Evolutionary conservation across 37 sponge, comb jelly and placozoan genomes (phyloP).

Genomic region (Axinella damicornis): DNA sequence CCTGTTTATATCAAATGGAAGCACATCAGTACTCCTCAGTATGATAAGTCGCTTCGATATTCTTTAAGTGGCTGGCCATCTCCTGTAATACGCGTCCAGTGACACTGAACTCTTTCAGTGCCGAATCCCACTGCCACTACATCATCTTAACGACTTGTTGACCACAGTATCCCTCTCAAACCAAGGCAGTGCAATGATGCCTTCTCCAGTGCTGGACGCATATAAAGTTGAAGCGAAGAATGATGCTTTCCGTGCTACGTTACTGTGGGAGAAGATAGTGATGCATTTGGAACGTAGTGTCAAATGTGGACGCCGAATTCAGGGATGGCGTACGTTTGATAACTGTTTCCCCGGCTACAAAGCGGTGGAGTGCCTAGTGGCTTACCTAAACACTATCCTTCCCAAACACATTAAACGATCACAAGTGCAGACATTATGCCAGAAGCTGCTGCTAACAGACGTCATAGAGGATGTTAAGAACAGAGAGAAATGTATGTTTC

Average conservation of each 20-base stretch:
- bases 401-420: slow-evolving; percentile 21
- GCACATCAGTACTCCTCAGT: too few relatives aligned
- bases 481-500: slow-evolving; percentile 27
- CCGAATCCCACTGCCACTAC: too few relatives aligned
- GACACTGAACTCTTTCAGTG: too few relatives aligned
- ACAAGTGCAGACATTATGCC: slow-evolving; percentile 37
- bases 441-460: slow-evolving; percentile 20
- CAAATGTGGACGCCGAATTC: slow-evolving; percentile 25
- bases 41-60: too few relatives aligned
- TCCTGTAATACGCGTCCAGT: background rate
- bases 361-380: slow-evolving; percentile 37
- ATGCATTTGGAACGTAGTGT: slow-evolving; percentile 31
- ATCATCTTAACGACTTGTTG: too few relatives aligned
- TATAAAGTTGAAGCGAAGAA: background rate
- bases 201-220: background rate
- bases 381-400: slow-evolving; percentile 26
- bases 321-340: slow-evolving; percentile 9
- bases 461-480: slow-evolving; percentile 47
- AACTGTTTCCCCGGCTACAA: slow-evolving; percentile 43
- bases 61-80: slow-evolving; percentile 1
- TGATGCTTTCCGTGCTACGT: slow-evolving; percentile 26
- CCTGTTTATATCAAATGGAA: too few relatives aligned
- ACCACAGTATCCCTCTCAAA: background rate
- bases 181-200: background rate
- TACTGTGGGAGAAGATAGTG: slow-evolving; percentile 53